Conservation (phyloP, 2,888 invertebrate genomes). For the Leptarthrus brevirostris region DNA sequence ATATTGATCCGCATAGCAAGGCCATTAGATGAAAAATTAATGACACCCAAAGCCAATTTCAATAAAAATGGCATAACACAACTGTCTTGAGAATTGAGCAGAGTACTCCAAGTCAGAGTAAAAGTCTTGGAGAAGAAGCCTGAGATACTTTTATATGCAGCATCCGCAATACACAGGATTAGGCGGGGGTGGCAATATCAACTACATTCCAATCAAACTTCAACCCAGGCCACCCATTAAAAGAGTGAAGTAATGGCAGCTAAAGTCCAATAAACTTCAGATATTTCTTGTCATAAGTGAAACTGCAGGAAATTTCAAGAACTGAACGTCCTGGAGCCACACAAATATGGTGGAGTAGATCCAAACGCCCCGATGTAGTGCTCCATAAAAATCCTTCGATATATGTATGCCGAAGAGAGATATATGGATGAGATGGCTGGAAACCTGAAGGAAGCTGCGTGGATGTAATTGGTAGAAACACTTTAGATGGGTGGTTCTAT, state of each 20-base stretch:
- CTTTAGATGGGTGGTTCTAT: not conserved
- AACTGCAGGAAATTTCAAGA: slow-evolving; percentile 19
- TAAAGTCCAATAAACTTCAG: slow-evolving; percentile 34
- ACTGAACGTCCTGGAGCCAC: not conserved
- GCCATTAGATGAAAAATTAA: slow-evolving; percentile 31
- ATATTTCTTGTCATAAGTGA: slow-evolving; percentile 32
- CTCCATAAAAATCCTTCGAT: slow-evolving; percentile 1
- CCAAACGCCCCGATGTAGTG: not conserved
- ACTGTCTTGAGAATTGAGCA: slow-evolving; percentile 24
- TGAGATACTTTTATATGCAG: slow-evolving; percentile 29
- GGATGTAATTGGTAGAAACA: slow-evolving; percentile 20
- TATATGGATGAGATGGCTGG: too few species aligned
- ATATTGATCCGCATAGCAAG: slow-evolving; percentile 8
- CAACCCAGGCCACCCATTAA: not conserved
- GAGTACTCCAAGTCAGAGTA: slow-evolving; percentile 16
- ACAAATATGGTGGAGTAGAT: not conserved
- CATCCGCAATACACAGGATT: slow-evolving; percentile 33
- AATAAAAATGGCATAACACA: slow-evolving; percentile 29
- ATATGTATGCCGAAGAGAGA: not conserved
- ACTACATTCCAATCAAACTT: not conserved
- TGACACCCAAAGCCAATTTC: slow-evolving; percentile 26
- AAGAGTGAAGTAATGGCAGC: slow-evolving; percentile 16
- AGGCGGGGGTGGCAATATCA: slow-evolving; percentile 2
- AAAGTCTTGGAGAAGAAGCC: not conserved
- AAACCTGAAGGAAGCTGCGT: too few species aligned